These are phyloP conservation scores for Sebastes variabilis DNA, from an alignment of 2,797 vertebrate genomes.

Conservation along the genomic window DNA sequence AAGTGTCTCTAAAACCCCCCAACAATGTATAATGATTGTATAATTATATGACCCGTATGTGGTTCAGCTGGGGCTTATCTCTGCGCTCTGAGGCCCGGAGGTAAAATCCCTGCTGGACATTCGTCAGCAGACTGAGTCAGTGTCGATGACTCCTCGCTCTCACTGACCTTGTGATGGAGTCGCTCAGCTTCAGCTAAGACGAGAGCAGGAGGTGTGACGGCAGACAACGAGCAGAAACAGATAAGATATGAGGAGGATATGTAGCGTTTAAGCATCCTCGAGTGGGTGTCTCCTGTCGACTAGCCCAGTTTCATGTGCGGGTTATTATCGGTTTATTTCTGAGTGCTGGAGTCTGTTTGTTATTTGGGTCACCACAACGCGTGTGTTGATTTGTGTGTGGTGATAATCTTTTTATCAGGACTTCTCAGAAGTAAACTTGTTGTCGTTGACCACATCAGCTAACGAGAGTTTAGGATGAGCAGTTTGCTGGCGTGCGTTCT, in stretches of 20 bases:
- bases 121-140: neutral
- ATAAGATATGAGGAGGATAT: neutral
- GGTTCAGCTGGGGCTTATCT: neutral
- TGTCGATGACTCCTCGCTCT: neutral
- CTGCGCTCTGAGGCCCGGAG: neutral
- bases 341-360: neutral
- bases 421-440: neutral
- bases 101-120: neutral
- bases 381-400: neutral
- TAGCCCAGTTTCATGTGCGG: conserved; percentile 37
- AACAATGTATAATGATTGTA: neutral
- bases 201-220: neutral
- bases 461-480: neutral
- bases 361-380: conserved; percentile 28
- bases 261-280: conserved; percentile 8
- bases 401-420: neutral
- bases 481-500: neutral
- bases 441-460: neutral
- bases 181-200: neutral
- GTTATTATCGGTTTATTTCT: neutral
- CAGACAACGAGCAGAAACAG: no score
- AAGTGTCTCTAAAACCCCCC: no score
- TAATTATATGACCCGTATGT: neutral
- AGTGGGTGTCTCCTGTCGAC: conserved; percentile 30
- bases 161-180: neutral